Percentiles rank a stretch among this genome's conserved stretches.
These are phyloP conservation scores for Tetragonula clypearis DNA, from an alignment of 1,140 invertebrate genomes.

Conservation along the genomic window DNA sequence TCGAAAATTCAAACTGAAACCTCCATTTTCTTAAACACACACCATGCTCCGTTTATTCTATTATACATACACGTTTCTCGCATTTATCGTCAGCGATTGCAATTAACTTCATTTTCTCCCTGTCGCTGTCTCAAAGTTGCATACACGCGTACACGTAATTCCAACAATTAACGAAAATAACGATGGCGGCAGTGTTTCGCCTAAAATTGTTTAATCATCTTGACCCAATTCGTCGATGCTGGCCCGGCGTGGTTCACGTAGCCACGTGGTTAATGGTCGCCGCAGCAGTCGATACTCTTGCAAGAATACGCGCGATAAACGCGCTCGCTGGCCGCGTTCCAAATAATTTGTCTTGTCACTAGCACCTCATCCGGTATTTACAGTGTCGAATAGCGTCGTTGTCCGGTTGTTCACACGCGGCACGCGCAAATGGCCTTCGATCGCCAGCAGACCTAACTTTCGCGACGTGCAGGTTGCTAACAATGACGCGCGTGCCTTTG, in stretches of 20 bases:
- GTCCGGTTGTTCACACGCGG: slow-evolving; percentile 11
- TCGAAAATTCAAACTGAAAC: no score
- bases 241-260: not conserved
- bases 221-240: not conserved
- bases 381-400: slow-evolving; percentile 33
- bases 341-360: slow-evolving; percentile 32
- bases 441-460: slow-evolving; percentile 16
- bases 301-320: slow-evolving; percentile 43
- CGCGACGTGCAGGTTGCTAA: not conserved
- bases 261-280: not conserved
- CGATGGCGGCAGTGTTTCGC: not conserved
- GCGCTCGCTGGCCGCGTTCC: slow-evolving; percentile 46
- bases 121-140: no score
- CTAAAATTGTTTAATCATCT: not conserved
- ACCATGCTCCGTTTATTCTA: no score
- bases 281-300: not conserved
- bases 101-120: no score
- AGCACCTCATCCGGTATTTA: slow-evolving; percentile 14
- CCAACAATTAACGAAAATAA: not conserved
- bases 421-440: not conserved
- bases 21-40: no score
- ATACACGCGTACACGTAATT: not conserved
- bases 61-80: no score
- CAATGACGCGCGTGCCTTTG: not conserved
- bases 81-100: no score